Evolutionary conservation across 2,113 vertebrate genomes (phyloP), one percentile per base, ranked within the genome.

Genomic region (Albula glossodonta): DNA sequence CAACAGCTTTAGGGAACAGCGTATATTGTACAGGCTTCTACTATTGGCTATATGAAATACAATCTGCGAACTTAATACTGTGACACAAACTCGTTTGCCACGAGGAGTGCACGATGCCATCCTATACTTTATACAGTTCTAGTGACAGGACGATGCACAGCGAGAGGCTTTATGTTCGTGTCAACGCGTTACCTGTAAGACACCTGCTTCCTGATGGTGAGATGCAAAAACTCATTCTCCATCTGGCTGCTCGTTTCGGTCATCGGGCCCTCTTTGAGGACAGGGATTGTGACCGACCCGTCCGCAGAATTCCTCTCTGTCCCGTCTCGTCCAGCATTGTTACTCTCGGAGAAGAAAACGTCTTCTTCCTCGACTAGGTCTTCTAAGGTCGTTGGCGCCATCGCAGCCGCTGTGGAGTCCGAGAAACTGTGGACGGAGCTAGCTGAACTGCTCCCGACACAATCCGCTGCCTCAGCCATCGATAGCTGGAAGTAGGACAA

Each of bases 181-280:
- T 66, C 17, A 15, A 66, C 7, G 60, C 60, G 60, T 86, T 96
- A 98, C 97, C 97, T 97, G 96, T 98, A 98, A 6, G 97, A 98
- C 90, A 97, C 96, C 92, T 98, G 97, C 89, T 98, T 98, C 88
- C 92, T 94, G 89, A 98, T 95, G 91, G 94, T 93, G 88, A 97
- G 92, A 80, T 96, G 96, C 79, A 91, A 83, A 88, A 97, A 96
- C 84, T 95, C 95, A 60, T 93, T 91, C 85, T 97, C 96, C 91
- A 95, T 89, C 49, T 92, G 90, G 87, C 87, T 87, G 89, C 51
- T 19, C n/a, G 74, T 83, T 84, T 89, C 60, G 60, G 60, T 66
- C 60, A 66, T 66, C 25, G 81, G 70, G 22, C 48, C 56, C 60
- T 88, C 86, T 51, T 52, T 51, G 81, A 19, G n/a, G 10, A 3